phyloP scores from a whole-genome alignment of 1,140 invertebrate species.

The Drosophila rhopaloa region DNA sequence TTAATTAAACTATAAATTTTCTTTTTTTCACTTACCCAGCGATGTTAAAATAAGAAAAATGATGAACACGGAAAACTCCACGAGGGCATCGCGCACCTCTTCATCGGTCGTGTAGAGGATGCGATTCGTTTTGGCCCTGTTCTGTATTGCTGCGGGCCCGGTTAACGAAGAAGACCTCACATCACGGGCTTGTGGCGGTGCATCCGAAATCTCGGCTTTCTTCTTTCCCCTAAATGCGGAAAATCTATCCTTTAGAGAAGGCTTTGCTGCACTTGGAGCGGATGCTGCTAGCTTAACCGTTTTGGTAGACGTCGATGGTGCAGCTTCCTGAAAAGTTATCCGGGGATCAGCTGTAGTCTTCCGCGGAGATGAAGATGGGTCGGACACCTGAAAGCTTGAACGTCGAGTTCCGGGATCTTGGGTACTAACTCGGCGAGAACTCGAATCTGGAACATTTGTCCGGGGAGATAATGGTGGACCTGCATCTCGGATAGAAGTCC shows the following conservation, averaged over 20 bases:
- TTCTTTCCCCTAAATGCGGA: background rate
- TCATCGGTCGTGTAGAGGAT: conserved; percentile 66
- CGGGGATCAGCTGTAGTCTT: background rate
- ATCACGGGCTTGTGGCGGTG: no score
- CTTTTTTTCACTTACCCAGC: conserved; percentile 49
- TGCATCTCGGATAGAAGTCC: background rate
- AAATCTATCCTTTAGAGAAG: background rate
- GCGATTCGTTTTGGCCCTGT: conserved; percentile 18
- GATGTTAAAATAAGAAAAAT: conserved; percentile 71
- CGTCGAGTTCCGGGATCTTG: background rate
- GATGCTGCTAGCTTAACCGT: background rate
- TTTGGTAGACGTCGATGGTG: background rate
- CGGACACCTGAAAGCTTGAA: background rate
- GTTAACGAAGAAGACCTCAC: background rate
- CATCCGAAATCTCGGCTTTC: no score
- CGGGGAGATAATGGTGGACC: background rate
- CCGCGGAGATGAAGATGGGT: no score
- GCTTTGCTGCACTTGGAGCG: background rate
- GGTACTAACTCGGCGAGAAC: background rate
- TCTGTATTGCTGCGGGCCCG: background rate
- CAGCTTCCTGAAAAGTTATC: background rate
- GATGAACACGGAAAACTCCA: conserved; percentile 69
- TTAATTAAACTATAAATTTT: background rate
- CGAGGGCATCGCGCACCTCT: conserved; percentile 64
- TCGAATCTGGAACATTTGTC: background rate